Evolutionary conservation across 2,888 invertebrate species (phyloP), one percentile per base, ranked within the genome.

Genomic region (Heliconius aoede): DNA sequence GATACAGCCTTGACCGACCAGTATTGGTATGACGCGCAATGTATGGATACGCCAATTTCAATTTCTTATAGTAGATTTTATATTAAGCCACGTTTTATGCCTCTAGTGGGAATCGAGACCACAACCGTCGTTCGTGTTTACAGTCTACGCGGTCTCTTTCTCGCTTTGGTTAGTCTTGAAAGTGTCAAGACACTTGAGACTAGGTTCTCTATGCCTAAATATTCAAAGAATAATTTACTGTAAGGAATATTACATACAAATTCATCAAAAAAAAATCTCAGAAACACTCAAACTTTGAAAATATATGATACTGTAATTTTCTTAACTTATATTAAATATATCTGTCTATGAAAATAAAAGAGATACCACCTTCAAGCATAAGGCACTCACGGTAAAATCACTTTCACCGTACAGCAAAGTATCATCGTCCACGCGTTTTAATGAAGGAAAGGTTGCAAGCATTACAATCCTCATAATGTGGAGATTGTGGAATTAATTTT

Each of bases 321-420:
- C 30, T 64, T 32, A n/a, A n/a, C 4, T 32, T n/a, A 4, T 0
- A 32, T 64, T 32, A 32, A 32, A 62, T 62, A 21, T 30, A 64
- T 58, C 5, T 60, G 13, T 15, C 5, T 24, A 58, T 58, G 2
- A 55, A 72, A 24, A n/a, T 55, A 5, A 30, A 68, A 24, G 30
- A 64, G 58, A 40, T 76, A n/a, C 28, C 75, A 26, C 32, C 55
- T 75, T 64, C 55, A 36, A 71, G 28, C 62, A 58, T 55, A 24
- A 55, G 36, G 40, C 55, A 36, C 15, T 72, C 69, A 64, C 24
- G 36, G 51, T 40, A 58, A 36, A 32, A 28, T 76, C 62, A 76
- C 75, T 76, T 76, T 76, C 71, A 76, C 75, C 71, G 24, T 64
- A 40, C 55, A 58, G 64, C 64, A 13, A 62, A n/a, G 71, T 71